A percentile compares a stretch with the other conserved stretches of the same genome.
Evolutionary conservation across 1,140 invertebrate genomes (phyloP).

Genomic region (Hyposmocoma kahamanoa): DNA sequence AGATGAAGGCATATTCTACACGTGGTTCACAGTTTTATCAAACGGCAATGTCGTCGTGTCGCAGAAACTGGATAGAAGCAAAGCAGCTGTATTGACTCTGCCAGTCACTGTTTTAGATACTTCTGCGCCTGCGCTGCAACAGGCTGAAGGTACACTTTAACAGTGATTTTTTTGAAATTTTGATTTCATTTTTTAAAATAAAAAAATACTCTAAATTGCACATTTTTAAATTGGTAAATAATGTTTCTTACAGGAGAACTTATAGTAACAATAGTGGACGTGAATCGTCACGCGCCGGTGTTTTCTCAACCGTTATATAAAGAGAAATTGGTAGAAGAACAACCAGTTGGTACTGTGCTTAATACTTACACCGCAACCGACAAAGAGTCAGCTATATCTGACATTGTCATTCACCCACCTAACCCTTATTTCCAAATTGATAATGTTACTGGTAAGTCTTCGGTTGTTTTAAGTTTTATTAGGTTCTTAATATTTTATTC

Average conservation of each 20-base stretch:
- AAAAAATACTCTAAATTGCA: no score
- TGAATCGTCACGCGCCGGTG: slow-evolving; percentile 80
- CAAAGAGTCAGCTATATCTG: slow-evolving; percentile 86
- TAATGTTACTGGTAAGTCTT: slow-evolving; percentile 80
- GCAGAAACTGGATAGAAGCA: slow-evolving; percentile 77
- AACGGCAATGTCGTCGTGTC: slow-evolving; percentile 84
- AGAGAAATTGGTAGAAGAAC: slow-evolving; percentile 87
- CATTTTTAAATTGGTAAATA: not conserved
- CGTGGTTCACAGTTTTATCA: slow-evolving; percentile 81
- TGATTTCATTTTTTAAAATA: no score
- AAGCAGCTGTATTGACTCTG: slow-evolving; percentile 83
- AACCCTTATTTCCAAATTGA: slow-evolving; percentile 87
- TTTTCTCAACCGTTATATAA: slow-evolving; percentile 79
- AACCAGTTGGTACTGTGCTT: slow-evolving; percentile 86
- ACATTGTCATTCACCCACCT: slow-evolving; percentile 81
- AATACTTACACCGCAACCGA: slow-evolving; percentile 88
- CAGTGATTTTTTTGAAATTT: no score
- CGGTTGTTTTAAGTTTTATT: no score
- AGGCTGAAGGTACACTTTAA: slow-evolving; percentile 84
- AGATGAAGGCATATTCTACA: slow-evolving; percentile 73
- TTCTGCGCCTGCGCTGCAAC: slow-evolving; percentile 84
- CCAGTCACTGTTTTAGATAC: slow-evolving; percentile 87
- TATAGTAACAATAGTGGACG: slow-evolving; percentile 90
- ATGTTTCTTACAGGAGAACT: slow-evolving; percentile 80
- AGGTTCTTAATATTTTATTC: no score